A percentile compares a stretch with the other conserved stretches of the same genome.
These are phyloP conservation scores for Apostichopus californicus DNA, from an alignment of 35 echinoderm and acorn worm genomes.

Conservation along the genomic window DNA sequence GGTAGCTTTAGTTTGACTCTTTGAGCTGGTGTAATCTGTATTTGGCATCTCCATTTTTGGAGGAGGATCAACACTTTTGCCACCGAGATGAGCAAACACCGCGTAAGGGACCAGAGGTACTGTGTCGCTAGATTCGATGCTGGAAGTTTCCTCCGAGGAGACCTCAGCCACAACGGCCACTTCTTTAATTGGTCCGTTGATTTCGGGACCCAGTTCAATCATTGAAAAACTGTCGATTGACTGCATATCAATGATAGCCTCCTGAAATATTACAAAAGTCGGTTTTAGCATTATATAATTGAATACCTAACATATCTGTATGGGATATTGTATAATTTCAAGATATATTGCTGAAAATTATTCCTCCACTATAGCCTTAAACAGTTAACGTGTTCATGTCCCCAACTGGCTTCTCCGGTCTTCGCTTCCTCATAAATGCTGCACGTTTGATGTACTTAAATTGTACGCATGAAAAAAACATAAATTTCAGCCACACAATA, in stretches of 20 bases:
- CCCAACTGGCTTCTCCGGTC: no score
- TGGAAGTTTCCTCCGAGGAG: not conserved
- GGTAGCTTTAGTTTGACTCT: not conserved
- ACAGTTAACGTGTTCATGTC: no score
- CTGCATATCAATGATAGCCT: constrained; percentile 31
- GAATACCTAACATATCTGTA: no score
- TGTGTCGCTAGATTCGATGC: not conserved
- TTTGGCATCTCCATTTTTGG: not conserved
- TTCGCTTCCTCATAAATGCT: no score
- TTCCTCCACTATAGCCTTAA: no score
- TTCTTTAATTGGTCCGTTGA: not conserved
- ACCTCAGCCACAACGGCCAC: not conserved
- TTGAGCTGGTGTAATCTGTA: not conserved
- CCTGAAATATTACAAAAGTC: not conserved
- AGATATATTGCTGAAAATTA: no score
- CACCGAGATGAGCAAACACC: not conserved
- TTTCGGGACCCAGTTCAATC: not conserved
- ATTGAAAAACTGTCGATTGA: constrained; percentile 35
- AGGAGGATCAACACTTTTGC: not conserved
- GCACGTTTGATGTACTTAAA: no score
- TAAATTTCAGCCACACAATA: no score
- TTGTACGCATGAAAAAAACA: no score
- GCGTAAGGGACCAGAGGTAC: constrained; percentile 16
- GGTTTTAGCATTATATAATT: no score
- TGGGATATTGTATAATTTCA: no score